These are phyloP conservation scores for Etheostoma nigrum DNA, from an alignment of 2,797 vertebrate species.

Conservation along the genomic window DNA sequence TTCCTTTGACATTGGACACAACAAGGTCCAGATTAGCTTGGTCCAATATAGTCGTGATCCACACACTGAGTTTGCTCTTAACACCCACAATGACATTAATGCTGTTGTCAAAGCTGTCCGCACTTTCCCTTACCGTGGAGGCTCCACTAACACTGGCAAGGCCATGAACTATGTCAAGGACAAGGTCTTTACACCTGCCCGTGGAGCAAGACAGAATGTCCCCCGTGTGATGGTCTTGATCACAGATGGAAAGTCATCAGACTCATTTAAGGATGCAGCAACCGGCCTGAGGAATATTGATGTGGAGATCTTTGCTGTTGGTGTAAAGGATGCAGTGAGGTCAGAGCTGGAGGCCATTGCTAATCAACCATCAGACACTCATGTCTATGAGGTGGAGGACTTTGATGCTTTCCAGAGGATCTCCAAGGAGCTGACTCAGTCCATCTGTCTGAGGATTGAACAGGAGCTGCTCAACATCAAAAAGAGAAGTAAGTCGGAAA, in stretches of 20 bases:
- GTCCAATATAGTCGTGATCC: conserved; percentile 99
- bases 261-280: conserved; percentile 95
- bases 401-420: conserved; percentile 99
- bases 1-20: conserved; percentile 94
- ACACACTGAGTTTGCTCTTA: conserved; percentile 95
- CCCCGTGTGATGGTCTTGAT: conserved; percentile 99
- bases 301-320: conserved; percentile 99
- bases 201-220: conserved; percentile 93
- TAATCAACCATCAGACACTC: conserved; percentile 90
- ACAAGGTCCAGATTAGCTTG: conserved; percentile 96
- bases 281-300: conserved; percentile 92
- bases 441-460: conserved; percentile 97
- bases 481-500: conserved; percentile 90
- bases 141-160: conserved; percentile 98
- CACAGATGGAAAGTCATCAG: conserved; percentile 98
- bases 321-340: conserved; percentile 97
- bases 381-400: conserved; percentile 97
- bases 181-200: conserved; percentile 90
- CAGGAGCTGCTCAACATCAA: conserved; percentile 96
- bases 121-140: conserved; percentile 96
- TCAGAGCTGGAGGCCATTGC: conserved; percentile 97
- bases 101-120: conserved; percentile 94
- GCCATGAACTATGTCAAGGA: conserved; percentile 97
- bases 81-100: conserved; percentile 91
- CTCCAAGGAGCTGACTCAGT: conserved; percentile 97